These are phyloP conservation scores for Aurelia aurita DNA, from an alignment of 30 jellyfish, hydroid and myxozoan genomes.

Conservation along the genomic window DNA sequence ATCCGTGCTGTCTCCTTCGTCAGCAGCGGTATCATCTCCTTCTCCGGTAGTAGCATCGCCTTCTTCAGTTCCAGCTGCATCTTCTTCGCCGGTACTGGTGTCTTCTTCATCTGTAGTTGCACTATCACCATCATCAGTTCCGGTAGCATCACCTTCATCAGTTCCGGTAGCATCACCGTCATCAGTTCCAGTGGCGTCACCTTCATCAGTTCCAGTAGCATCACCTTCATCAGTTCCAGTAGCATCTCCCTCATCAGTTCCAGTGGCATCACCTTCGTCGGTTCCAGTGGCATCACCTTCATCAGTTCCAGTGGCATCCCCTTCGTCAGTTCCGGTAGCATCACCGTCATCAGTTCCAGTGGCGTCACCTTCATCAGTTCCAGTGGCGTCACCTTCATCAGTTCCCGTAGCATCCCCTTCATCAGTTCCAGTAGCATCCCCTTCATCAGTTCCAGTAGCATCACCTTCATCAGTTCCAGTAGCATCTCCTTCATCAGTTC, in stretches of 20 bases:
- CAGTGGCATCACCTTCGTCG: not conserved
- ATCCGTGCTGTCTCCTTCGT: not conserved
- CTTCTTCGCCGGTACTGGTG: not conserved
- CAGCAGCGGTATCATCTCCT: conserved; percentile 1
- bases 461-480: no score
- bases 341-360: no score
- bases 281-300: no score
- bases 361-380: no score
- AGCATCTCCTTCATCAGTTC: no score
- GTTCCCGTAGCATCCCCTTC: no score
- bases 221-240: not conserved
- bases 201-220: not conserved
- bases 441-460: no score
- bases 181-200: not conserved
- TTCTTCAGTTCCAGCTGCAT: conserved; percentile 22
- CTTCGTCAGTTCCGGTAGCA: no score
- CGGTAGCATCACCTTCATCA: not conserved
- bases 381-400: no score
- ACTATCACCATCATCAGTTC: not conserved
- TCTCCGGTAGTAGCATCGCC: not conserved
- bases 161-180: conserved; percentile 20
- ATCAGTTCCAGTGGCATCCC: no score
- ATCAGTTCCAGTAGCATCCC: no score
- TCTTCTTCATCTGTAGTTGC: not conserved
- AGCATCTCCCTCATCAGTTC: not conserved